A percentile compares a stretch with the other conserved stretches of the same genome.
Conservation (phyloP, 2,113 vertebrate genomes). For the Carassius carassius region DNA sequence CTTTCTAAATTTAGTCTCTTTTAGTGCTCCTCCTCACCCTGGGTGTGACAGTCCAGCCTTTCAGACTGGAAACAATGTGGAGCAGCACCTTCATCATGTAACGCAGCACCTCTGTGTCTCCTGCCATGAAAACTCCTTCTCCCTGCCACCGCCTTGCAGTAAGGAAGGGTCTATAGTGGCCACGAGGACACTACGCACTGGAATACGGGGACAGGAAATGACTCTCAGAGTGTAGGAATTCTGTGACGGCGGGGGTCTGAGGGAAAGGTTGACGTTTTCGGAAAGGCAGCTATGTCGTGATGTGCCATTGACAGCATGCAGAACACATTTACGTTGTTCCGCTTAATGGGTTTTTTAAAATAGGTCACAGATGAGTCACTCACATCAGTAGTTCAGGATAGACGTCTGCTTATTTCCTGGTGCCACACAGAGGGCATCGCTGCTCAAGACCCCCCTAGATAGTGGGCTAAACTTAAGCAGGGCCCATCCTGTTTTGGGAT, state of each 20-base stretch:
- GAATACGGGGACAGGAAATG: slow-evolving; percentile 69
- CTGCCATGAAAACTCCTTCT: slow-evolving; percentile 27
- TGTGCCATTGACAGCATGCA: slow-evolving; percentile 22
- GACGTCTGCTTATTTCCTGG: slow-evolving; percentile 64
- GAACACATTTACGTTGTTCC: slow-evolving; percentile 52
- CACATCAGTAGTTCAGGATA: slow-evolving; percentile 28
- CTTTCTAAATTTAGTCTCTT: slow-evolving; percentile 75
- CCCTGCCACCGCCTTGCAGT: slow-evolving; percentile 60
- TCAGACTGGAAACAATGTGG: slow-evolving; percentile 76
- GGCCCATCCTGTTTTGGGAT: slow-evolving; percentile 78
- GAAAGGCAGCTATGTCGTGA: slow-evolving; percentile 38
- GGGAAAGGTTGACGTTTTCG: slow-evolving; percentile 50
- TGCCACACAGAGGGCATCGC: slow-evolving; percentile 64
- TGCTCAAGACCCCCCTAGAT: slow-evolving; percentile 65
- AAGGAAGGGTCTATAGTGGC: slow-evolving; percentile 66
- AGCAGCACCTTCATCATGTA: slow-evolving; percentile 50
- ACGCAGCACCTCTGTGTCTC: slow-evolving; percentile 64
- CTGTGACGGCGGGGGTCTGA: slow-evolving; percentile 58
- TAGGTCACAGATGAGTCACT: slow-evolving; percentile 51
- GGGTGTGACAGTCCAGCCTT: slow-evolving; percentile 69
- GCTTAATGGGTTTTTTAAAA: slow-evolving; percentile 22
- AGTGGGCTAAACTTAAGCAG: slow-evolving; percentile 59
- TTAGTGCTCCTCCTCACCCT: slow-evolving; percentile 69
- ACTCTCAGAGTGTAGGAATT: slow-evolving; percentile 61
- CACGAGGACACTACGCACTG: slow-evolving; percentile 59